Evolutionary conservation across 2,888 invertebrate genomes (phyloP).

Genomic region (Diaphora mendica): DNA sequence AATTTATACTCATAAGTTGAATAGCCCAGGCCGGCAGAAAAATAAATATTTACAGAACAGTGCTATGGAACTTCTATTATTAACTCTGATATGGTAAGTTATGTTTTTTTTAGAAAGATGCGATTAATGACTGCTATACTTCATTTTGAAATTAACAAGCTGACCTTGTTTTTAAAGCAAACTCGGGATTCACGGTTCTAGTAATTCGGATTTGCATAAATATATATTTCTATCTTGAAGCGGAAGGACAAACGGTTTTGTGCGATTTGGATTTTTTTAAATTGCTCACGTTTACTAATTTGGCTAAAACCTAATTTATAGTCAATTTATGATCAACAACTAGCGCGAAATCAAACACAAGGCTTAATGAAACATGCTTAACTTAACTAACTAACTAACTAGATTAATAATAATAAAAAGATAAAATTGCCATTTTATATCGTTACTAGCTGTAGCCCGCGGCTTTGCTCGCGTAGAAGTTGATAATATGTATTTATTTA

Average conservation of each 20-base stretch:
- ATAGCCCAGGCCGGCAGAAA: neutral
- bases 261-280: neutral
- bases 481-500: too few species aligned
- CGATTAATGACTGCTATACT: constrained; percentile 12
- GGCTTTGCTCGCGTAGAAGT: too few species aligned
- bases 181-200: neutral
- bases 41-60: neutral
- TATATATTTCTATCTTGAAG: neutral
- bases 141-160: constrained; percentile 40
- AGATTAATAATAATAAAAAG: too few species aligned
- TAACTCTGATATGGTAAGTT: neutral
- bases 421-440: too few species aligned
- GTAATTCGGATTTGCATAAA: neutral
- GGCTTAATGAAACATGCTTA: too few species aligned
- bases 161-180: constrained; percentile 40
- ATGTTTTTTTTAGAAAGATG: constrained; percentile 4
- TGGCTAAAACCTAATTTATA: too few species aligned
- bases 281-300: too few species aligned
- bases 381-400: too few species aligned
- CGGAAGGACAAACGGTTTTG: neutral
- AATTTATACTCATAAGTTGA: neutral
- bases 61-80: constrained; percentile 1
- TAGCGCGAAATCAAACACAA: too few species aligned
- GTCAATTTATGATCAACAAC: too few species aligned
- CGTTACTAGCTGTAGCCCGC: too few species aligned